These are phyloP conservation scores for Neotragus pygmaeus DNA, from an alignment of 2,113 vertebrate species.

Conservation along the genomic window DNA sequence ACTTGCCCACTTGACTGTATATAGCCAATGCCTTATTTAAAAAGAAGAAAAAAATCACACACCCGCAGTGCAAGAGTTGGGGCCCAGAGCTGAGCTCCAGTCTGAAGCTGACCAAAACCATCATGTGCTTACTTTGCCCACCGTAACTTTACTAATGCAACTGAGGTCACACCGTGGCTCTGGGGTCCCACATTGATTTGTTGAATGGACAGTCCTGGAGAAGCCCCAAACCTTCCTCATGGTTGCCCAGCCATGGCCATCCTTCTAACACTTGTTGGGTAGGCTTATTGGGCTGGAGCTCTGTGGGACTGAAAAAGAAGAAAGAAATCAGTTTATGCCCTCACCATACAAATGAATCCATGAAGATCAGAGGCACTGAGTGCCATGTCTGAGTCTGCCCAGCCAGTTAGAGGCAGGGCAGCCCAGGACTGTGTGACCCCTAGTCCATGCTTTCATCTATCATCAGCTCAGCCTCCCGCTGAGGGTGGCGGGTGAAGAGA, in stretches of 20 bases:
- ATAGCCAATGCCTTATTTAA: neutral
- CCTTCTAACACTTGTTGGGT: neutral
- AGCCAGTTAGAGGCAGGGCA: neutral
- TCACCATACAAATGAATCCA: neutral
- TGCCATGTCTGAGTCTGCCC: neutral
- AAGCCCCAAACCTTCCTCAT: neutral
- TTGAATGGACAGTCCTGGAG: neutral
- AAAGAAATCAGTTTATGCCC: neutral
- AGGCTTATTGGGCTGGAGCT: neutral
- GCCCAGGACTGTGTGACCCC: neutral
- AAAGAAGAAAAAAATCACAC: neutral
- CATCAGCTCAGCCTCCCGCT: neutral
- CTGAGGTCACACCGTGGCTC: neutral
- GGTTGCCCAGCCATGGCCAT: neutral
- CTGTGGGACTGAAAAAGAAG: neutral
- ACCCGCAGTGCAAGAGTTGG: neutral
- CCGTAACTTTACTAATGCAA: neutral
- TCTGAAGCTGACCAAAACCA: accelerated
- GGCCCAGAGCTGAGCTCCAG: neutral
- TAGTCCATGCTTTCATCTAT: neutral
- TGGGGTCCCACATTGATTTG: neutral
- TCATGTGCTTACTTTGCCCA: neutral
- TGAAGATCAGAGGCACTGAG: neutral
- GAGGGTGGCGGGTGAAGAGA: neutral
- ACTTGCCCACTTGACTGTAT: neutral